Evolutionary conservation across 2,888 invertebrate species (phyloP), one percentile per base, ranked within the genome.

Genomic region (Sympetrum striolatum): DNA sequence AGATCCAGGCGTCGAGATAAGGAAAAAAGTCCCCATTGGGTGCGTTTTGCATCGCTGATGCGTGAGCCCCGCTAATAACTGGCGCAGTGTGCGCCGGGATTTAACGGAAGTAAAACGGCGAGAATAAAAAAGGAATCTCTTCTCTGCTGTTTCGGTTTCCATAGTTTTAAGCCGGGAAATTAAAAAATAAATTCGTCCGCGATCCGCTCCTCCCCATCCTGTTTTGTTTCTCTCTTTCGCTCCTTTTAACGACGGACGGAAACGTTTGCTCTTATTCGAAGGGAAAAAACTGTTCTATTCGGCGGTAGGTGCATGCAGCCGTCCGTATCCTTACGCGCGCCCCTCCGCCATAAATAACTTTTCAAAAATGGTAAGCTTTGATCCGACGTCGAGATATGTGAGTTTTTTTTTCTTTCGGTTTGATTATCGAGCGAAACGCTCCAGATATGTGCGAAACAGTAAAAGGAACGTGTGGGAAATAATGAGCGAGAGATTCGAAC

Each of bases 11-110:
- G 37, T 37, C 86, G 60, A 86, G 86, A 86, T 86, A 86, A 86
- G 86, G 35, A 64, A 64, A 60, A 64, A 86, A 86, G 39, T 60
- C 86, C 64, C 86, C 86, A 86, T 64, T 86, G 86, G 58, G 58
- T 86, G 86, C 86, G 86, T 86, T 86, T 86, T 86, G 86, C 86
- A 86, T 86, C 86, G 86, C n/a, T 86, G 86, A 86, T 86, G 86
- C 86, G 86, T 86, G 86, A 18, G 86, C 86, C 6, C 37, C 37
- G 86, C 86, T 86, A 86, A 86, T 86, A 86, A 86, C 86, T 60
- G 86, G 60, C 86, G 86, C 86, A 86, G 82, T 35, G 82, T 18
- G 82, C 82, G 82, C 37, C 86, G 86, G 86, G 86, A 86, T 86
- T 86, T 86, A 86, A 64, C 60, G 37, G 86, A 60, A 86, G 58